Evolutionary conservation across 2,888 invertebrate genomes (phyloP), one percentile per base, ranked within the genome.

Genomic region (Conomelus anceps): DNA sequence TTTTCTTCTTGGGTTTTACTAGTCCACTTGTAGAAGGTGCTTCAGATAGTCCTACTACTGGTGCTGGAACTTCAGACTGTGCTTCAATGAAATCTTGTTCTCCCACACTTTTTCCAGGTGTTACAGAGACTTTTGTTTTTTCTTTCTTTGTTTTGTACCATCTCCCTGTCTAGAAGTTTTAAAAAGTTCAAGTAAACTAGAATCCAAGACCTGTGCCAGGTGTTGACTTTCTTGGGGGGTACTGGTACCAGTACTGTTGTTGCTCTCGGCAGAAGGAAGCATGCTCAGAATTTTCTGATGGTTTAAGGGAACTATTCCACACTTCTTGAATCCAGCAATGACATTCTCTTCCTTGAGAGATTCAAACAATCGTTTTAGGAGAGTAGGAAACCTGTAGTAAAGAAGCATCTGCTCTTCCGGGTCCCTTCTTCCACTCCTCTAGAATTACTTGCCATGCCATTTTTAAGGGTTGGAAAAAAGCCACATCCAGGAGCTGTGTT

Each of bases 401-500:
- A 22, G 90, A 41, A 86, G 87, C 89, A 29, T 87, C 89, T 34
- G 11, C 29, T 84, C 87, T 89, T 41, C 89, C 87, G 29, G 63
- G 23, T 23, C 87, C 87, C 26, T 89, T 88, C 84, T 90, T 90
- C 91, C 91, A 91, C 22, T 91, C 90, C 17, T 63, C 89, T 23
- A 92, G 84, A 22, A 91, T 89, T 84, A 90, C 86, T 87, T 91
- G 23, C 92, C 92, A 92, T 84, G 88, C 90, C 22, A 88, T 90
- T 90, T 92, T 92, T 90, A 92, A 89, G 11, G 92, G 92, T 4
- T 90, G 88, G 89, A 92, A 92, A 85, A 91, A 91, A 22, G 92
- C 91, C 7, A 92, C 92, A 90, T 92, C 92, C 22, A 92, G 91
- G 9, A 92, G 92, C 89, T 92, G 92, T 13, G n/a, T n/a, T n/a